A percentile compares a stretch with the other conserved stretches of the same genome.
Conservation (phyloP, 2,113 vertebrate species). For the Serinus canaria region DNA sequence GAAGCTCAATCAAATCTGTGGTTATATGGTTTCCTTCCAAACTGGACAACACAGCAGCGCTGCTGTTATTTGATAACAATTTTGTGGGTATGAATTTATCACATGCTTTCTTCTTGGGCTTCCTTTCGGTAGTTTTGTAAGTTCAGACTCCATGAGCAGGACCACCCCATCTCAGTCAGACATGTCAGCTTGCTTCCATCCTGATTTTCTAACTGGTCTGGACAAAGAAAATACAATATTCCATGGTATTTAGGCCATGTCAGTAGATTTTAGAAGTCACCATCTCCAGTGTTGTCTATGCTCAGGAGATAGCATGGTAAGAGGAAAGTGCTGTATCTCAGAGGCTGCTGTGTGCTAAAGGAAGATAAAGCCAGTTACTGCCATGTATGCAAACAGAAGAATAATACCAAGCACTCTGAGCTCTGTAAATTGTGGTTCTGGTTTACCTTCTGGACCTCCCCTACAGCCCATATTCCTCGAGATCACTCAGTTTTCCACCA, state of each 20-base stretch:
- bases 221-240: neutral
- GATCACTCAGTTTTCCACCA: neutral
- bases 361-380: neutral
- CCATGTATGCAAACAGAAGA: neutral
- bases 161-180: neutral
- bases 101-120: neutral
- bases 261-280: neutral
- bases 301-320: neutral
- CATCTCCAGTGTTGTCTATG: neutral
- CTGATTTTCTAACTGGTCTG: neutral
- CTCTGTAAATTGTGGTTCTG: neutral
- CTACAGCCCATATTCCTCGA: neutral
- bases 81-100: neutral
- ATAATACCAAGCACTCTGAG: neutral
- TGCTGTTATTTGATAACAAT: neutral
- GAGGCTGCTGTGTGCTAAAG: neutral
- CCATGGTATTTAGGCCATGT: neutral
- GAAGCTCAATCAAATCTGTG: neutral
- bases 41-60: neutral
- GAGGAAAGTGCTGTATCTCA: neutral
- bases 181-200: neutral
- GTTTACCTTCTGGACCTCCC: neutral
- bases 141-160: neutral
- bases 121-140: neutral
- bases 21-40: neutral